Percentiles rank a stretch among this genome's conserved stretches.
Conservation (phyloP, 2,113 vertebrate species). For the Hylia prasina region DNA sequence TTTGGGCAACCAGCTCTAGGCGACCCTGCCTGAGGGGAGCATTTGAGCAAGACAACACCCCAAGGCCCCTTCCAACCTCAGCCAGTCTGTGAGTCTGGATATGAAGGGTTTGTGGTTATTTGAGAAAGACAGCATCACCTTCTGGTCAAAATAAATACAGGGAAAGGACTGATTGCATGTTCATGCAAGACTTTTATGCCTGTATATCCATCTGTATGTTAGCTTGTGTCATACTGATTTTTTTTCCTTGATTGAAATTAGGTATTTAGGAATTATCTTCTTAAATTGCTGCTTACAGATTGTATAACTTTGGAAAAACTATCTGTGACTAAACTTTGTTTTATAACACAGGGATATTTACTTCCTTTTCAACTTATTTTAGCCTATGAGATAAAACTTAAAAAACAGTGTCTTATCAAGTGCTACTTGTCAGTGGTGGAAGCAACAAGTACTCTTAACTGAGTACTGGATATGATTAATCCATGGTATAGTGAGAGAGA, state of each 20-base stretch:
- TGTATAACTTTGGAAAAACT: background rate
- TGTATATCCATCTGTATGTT: background rate
- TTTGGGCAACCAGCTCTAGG: background rate
- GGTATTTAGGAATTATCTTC: background rate
- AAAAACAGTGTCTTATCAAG: background rate
- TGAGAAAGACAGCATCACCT: background rate
- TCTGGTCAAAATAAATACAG: background rate
- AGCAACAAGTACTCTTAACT: background rate
- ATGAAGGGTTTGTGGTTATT: fast-evolving
- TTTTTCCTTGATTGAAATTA: background rate
- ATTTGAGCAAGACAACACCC: background rate
- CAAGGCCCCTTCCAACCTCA: background rate
- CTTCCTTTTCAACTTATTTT: background rate
- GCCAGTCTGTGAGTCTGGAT: background rate
- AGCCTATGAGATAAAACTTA: background rate
- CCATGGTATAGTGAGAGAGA: background rate
- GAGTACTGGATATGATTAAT: background rate
- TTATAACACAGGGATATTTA: background rate
- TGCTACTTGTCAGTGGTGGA: background rate
- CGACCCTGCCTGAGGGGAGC: background rate
- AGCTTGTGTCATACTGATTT: background rate
- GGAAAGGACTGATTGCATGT: background rate
- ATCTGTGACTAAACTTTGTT: background rate
- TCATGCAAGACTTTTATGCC: background rate
- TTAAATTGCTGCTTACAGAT: background rate